Conservation (phyloP, 1,140 invertebrate genomes). For the Caerostris extrusa region DNA sequence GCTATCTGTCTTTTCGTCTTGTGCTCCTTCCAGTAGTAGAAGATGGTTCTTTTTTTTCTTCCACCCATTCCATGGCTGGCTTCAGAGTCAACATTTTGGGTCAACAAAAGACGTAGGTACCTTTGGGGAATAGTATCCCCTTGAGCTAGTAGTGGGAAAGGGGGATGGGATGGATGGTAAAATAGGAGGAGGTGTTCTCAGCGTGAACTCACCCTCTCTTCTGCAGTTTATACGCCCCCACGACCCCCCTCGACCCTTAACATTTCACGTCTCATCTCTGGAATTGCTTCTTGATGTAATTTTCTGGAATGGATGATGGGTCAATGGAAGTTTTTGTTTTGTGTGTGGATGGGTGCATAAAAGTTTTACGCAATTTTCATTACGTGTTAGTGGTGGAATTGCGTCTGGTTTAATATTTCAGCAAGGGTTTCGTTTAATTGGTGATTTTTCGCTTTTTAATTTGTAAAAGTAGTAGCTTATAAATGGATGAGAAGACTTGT, state of each 20-base stretch:
- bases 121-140: conserved; percentile 29
- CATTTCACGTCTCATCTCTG: conserved; percentile 32
- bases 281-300: conserved; percentile 45
- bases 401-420: not conserved
- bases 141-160: not conserved
- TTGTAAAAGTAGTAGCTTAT: not conserved
- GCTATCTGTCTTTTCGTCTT: conserved; percentile 68
- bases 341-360: not conserved
- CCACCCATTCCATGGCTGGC: not conserved
- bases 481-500: not conserved
- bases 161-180: not conserved
- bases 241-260: not conserved
- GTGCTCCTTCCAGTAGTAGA: not conserved
- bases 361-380: not conserved
- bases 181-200: not conserved
- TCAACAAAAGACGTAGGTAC: conserved; percentile 56
- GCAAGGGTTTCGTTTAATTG: not conserved
- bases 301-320: conserved; percentile 26
- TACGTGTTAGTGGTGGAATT: not conserved
- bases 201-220: not conserved
- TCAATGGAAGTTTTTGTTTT: not conserved
- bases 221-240: not conserved
- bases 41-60: conserved; percentile 43
- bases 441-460: not conserved
- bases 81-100: conserved; percentile 68